Evolutionary conservation across 2,113 vertebrate species (phyloP), one percentile per base, ranked within the genome.

Genomic region (Tupaia chinensis): DNA sequence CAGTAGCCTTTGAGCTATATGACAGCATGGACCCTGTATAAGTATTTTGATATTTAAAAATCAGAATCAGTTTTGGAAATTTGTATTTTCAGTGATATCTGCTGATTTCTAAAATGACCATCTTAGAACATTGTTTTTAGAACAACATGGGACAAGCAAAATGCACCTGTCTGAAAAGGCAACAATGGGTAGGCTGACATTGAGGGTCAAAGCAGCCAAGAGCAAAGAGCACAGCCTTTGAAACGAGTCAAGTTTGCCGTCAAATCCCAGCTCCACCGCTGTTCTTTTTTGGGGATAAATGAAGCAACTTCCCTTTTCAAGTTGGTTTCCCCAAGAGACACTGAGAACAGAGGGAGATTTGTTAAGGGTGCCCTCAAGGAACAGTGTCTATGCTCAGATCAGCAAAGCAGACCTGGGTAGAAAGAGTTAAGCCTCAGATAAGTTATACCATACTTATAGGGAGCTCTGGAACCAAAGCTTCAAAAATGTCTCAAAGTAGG

Each of bases 371-470:
- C 10, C 29, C 53, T 25, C 9, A 2, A 2, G 29, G 25, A 34
- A 5, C 70, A 53, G 3, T 6, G 7, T 15, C 23, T 9, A 11
- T 0, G 2, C 29, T 44, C 11, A 16, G 27, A 12, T 3, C 22
- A 7, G 9, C 14, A 11, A 34, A 11, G 53, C 53, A 54, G 63
- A 27, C 9, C 9, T 0, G 0, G 53, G 27, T 12, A 44, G 63
- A 86, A 61, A 19, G 27, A 27, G 19, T 5, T 9, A 13, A 53
- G 6, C 3, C 7, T 70, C 19, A 7, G 0, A 3, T 11, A 9
- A 0, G 1, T n/a, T 32, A 25, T 0, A 0, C 9, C 16, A 65
- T 70, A 65, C 19, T 7, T 22, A 7, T 0, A 0, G n/a, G 53
- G n/a, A 32, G 14, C 34, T 27, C 11, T 15, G 27, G 44, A 72